phyloP scores from a whole-genome alignment of 2,113 vertebrate species.

The Aegithalos caudatus region DNA sequence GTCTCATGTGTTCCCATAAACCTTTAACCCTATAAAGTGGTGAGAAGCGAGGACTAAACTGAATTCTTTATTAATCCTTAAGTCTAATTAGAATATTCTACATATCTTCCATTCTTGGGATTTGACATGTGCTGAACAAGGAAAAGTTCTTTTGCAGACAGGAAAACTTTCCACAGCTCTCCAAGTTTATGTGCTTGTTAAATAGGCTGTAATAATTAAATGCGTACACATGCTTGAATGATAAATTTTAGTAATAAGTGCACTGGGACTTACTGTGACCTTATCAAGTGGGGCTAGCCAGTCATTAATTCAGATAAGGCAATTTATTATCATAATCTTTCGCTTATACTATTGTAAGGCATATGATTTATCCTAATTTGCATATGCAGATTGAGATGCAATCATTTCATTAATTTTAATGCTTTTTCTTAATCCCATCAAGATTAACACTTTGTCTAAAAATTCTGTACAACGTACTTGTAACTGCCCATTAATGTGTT shows the following conservation, averaged over 20 bases:
- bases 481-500: neutral
- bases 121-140: neutral
- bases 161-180: neutral
- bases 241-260: conserved; percentile 54
- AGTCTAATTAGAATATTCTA: neutral
- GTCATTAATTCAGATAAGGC: conserved; percentile 70
- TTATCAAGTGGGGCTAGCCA: conserved; percentile 61
- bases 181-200: conserved; percentile 34
- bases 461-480: conserved; percentile 18
- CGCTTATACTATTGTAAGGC: conserved; percentile 31
- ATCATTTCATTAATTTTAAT: conserved; percentile 70
- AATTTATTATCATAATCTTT: conserved; percentile 66
- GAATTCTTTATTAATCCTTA: neutral
- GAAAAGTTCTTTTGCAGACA: neutral
- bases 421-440: conserved; percentile 48
- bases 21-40: neutral
- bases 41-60: neutral
- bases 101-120: neutral
- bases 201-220: conserved; percentile 50
- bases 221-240: conserved; percentile 28
- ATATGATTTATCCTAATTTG: conserved; percentile 51
- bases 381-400: conserved; percentile 61
- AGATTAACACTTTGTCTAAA: conserved; percentile 38
- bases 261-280: conserved; percentile 48
- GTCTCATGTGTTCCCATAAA: neutral